These are phyloP conservation scores for Lysandra coridon DNA, from an alignment of 2,888 invertebrate genomes.

Conservation along the genomic window DNA sequence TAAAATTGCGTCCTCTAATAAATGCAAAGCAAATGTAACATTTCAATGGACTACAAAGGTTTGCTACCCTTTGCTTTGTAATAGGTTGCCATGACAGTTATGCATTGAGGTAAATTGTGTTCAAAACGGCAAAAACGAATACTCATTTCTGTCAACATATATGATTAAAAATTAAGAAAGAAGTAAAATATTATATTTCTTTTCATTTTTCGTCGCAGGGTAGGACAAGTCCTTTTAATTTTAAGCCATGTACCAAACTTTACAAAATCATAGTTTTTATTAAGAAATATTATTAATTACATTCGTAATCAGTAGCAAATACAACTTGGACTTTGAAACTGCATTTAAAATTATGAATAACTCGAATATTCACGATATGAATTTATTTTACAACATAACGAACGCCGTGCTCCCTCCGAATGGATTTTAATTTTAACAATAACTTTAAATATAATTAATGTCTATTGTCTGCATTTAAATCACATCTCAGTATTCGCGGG, in stretches of 20 bases:
- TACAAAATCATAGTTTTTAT: not conserved
- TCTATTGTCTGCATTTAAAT: not conserved
- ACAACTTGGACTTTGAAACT: not conserved
- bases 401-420: not conserved
- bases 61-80: constrained; percentile 12
- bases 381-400: not conserved
- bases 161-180: not conserved
- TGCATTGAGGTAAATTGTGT: not conserved
- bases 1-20: too few species aligned
- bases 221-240: too few species aligned
- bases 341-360: not conserved
- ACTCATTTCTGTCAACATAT: not conserved
- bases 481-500: not conserved
- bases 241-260: not conserved
- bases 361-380: constrained; percentile 2
- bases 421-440: constrained; percentile 9
- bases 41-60: not conserved
- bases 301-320: not conserved
- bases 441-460: constrained; percentile 4
- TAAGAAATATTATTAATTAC: not conserved
- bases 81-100: constrained; percentile 6
- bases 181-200: too few species aligned
- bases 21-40: too few species aligned
- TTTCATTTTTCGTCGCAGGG: too few species aligned
- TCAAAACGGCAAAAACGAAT: not conserved